Conservation (phyloP, 1,140 invertebrate genomes). For the Meloidogyne floridensis region DNA sequence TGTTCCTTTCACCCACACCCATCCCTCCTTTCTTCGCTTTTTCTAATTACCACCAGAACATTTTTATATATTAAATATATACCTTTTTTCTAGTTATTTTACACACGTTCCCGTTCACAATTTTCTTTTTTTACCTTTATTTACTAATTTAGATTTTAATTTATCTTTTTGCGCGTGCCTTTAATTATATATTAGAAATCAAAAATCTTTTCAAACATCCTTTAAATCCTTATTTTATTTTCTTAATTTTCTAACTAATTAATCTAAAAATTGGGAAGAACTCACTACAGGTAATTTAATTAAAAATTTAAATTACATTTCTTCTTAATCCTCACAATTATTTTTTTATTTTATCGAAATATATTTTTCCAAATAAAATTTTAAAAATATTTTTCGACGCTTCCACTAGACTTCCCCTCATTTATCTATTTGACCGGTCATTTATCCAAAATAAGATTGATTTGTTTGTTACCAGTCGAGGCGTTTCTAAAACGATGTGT, state of each 20-base stretch:
- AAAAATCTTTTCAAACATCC: neutral
- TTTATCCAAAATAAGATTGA: neutral
- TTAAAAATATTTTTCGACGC: neutral
- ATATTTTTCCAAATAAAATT: neutral
- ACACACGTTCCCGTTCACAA: conserved; percentile 1
- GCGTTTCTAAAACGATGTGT: neutral
- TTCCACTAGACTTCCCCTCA: neutral
- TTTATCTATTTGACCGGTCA: neutral
- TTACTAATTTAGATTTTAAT: neutral
- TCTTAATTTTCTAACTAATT: neutral
- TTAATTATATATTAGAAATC: neutral
- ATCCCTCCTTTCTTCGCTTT: neutral
- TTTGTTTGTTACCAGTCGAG: neutral
- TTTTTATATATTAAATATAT: neutral
- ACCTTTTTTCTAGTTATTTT: neutral
- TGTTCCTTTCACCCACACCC: neutral
- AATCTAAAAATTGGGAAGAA: too few species aligned
- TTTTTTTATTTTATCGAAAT: too few species aligned
- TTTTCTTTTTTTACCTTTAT: neutral
- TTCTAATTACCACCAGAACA: neutral
- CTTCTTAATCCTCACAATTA: too few species aligned
- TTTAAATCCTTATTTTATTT: neutral
- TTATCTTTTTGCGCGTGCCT: neutral
- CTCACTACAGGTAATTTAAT: too few species aligned
- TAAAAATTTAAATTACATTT: too few species aligned